Base-by-base conservation (phyloP, 2,797 vertebrate genomes). In the Ctenochaetus hawaiiensis region DNA sequence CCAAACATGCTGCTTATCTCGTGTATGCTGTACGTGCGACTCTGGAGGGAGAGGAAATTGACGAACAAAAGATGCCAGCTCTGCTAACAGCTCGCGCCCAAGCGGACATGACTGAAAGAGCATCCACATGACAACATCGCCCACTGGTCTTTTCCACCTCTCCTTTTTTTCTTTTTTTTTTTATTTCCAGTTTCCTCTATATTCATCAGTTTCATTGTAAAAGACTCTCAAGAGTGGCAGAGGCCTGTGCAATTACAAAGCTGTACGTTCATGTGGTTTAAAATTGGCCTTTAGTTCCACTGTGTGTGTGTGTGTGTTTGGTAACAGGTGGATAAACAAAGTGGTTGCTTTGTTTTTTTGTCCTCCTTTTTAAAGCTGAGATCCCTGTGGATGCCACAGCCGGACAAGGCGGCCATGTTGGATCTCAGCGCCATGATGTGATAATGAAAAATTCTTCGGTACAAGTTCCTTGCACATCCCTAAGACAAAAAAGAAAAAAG, bases 1-100 rank as follows among this genome's bases (percentile, higher is more conserved):
- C 93, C 92, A 94, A 94, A 94, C 93, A 92, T 95, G 94, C 94
- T 96, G 94, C 95, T 95, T 94, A 87, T 92, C 90, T 94, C 59
- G 77, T 93, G 92, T 92, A 88, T 91, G 93, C 92, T 93, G 92
- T 93, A 91, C 67, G 73, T 91, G 89, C 90, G 90, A 91, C 89
- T 91, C 72, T 84, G 67, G 80, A 83, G 59, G 73, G 78, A 81
- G 83, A 88, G 78, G 69, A 91, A 86, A 82, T 51, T 63, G 77
- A 87, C 69, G 57, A 77, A 87, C 56, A 66, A 78, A 88, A 82
- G 77, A 85, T 66, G 84, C 77, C 86, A 72, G 72, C 85, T 84
- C 90, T 70, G 79, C 70, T 81, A 73, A 78, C 76, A 44, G 67
- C 70, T 88, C 22, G 8, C 65, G 12, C 70, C 59, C 51, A 20